Evolutionary conservation across 2,113 vertebrate species (phyloP), one percentile per base, ranked within the genome.

Genomic region (Mus spicilegus): DNA sequence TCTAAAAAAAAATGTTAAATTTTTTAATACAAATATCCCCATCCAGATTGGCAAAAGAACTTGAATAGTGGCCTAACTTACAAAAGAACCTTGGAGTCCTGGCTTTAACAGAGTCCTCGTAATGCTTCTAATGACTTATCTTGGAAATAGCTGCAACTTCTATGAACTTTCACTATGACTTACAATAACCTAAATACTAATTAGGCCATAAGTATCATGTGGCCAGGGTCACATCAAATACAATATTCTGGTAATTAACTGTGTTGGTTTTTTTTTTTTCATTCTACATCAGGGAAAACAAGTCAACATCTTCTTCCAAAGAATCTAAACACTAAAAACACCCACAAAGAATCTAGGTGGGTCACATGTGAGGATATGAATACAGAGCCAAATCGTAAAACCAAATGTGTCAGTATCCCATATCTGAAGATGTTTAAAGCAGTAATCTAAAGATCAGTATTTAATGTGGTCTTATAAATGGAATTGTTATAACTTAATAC

Each of bases 121-220:
- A 49, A 91, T 67, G 75, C 28, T 89, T 42, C 19, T n/a, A 70
- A 0, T 42, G 70, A 90, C 33, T 84, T 85, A n/a, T 30, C 14
- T 75, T 92, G n/a, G 65, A 81, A 92, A 77, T 69, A 81, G 42
- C 94, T 88, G 39, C 8, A 69, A 12, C 0, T 85, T 92, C 96
- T 89, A 20, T 56, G 63, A 92, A 93, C 51, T 58, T 42, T 11
- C 3, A 67, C 72, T 67, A 30, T 95, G 13, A 90, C 7, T 86
- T 30, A 51, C 36, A 12, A 33, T 86, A 82, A 67, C 33, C 61
- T 92, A 28, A 91, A 82, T 61, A 28, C 10, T 49, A 77, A 46
- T 93, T 81, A 92, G 6, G 72, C 63, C 63, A 88, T 85, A 88
- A 95, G 33, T 17, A 86, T 6, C 28, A 56, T 75, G 22, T 24